Percentiles rank a stretch among this genome's conserved stretches.
Conservation (phyloP, 2,888 invertebrate genomes). For the Clusia tigrina region DNA sequence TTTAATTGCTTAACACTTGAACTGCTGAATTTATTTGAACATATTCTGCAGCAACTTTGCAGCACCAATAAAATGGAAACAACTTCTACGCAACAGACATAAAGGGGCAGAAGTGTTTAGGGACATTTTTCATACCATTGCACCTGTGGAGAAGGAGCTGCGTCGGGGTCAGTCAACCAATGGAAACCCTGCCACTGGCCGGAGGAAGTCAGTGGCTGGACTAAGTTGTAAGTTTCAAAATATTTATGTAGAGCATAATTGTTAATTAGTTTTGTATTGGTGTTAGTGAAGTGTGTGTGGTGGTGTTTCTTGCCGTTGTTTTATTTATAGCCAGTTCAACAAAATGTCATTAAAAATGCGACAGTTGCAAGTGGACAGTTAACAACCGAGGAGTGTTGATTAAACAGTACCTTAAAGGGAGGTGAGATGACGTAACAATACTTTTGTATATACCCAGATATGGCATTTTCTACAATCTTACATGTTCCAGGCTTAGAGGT, state of each 20-base stretch:
- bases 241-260: conserved; percentile 37
- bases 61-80: no score
- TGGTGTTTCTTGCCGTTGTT: not conserved
- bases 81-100: not conserved
- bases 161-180: conserved; percentile 25
- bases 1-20: conserved; percentile 34
- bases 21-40: conserved; percentile 31
- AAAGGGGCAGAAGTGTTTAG: conserved; percentile 14
- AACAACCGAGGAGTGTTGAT: no score
- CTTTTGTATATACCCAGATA: no score
- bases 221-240: conserved; percentile 34
- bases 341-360: no score
- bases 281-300: not conserved
- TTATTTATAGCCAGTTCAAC: no score
- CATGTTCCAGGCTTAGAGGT: no score
- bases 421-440: no score
- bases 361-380: no score
- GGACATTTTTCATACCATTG: conserved; percentile 36
- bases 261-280: conserved; percentile 40
- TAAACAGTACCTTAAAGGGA: no score
- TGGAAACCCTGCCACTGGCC: not conserved
- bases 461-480: no score
- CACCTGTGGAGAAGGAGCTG: conserved; percentile 36
- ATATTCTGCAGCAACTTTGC: conserved; percentile 9
- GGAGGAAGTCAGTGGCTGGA: conserved; percentile 17